A percentile compares a stretch with the other conserved stretches of the same genome.
These are phyloP conservation scores for Jordanella pulchra DNA, from an alignment of 2,797 vertebrate species.

Conservation along the genomic window DNA sequence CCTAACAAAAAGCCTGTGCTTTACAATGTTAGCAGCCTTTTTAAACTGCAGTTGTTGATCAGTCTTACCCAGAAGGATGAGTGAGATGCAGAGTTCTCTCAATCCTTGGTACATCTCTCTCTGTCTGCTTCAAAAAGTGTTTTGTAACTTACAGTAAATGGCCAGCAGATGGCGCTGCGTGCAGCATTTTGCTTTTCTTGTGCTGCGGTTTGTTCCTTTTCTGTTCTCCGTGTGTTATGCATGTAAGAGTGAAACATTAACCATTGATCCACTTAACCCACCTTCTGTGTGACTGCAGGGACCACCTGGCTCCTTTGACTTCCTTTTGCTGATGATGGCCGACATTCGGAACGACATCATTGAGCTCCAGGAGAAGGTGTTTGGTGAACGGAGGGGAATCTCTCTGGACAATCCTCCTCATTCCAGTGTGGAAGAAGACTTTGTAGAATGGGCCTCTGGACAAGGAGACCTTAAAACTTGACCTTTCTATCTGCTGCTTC, in stretches of 20 bases:
- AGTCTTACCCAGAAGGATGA: no score
- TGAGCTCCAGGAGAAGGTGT: conserved; percentile 83
- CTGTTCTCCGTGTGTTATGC: neutral
- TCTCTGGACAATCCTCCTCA: conserved; percentile 71
- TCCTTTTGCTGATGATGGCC: conserved; percentile 83
- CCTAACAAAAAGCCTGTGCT: neutral
- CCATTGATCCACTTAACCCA: neutral
- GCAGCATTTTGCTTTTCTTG: neutral
- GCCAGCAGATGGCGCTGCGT: neutral
- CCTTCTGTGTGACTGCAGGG: conserved; percentile 65
- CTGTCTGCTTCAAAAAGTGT: neutral
- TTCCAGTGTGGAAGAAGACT: conserved; percentile 69
- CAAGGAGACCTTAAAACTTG: conserved; percentile 77
- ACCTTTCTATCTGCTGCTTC: conserved; percentile 28
- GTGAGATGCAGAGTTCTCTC: no score
- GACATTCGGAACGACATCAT: conserved; percentile 83
- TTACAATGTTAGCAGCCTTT: neutral
- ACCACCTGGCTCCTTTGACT: conserved; percentile 83
- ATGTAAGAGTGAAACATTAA: conserved; percentile 6
- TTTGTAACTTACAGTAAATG: neutral
- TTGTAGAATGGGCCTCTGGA: conserved; percentile 79
- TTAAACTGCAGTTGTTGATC: no score
- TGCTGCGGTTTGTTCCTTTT: neutral
- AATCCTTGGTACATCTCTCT: neutral
- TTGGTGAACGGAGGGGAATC: conserved; percentile 72